Base-by-base conservation (phyloP, 2,797 vertebrate species). In the Betta splendens region DNA sequence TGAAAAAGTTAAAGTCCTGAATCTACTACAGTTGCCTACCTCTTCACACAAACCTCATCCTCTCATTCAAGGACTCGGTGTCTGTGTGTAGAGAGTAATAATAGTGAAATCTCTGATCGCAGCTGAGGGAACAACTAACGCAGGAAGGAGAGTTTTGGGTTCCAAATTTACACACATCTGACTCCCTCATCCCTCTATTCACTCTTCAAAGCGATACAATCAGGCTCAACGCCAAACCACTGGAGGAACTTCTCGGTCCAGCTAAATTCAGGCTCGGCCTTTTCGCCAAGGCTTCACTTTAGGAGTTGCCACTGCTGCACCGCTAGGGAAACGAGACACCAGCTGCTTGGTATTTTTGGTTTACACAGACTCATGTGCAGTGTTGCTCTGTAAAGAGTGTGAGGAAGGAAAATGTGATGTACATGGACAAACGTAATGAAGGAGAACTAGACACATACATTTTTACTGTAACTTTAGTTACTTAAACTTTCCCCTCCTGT, bases 181-280 rank as follows among this genome's bases (percentile, higher is more conserved):
- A 37, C 32, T 12, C 18, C 47, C 55, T 10, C 9, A 8, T 43
- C 44, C 22, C 21, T 49, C 54, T 26, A 26, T 55, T 74, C 45
- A 60, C 66, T 49, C 42, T 63, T 56, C 18, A 29, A 33, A 75
- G 56, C 57, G 73, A 72, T 60, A 88, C 83, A 81, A 77, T 83
- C 66, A 72, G 29, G 21, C 49, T 74, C 72, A 85, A 85, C 77
- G 75, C 50, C 73, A 59, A 37, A 6, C 53, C 25, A 11, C 60
- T 64, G 72, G 56, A 60, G 66, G 62, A 49, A 64, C 75, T 43
- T 59, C 65, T 72, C 59, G 37, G 64, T 62, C 58, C 53, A 29
- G 79, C 84, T 90, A 85, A 87, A 87, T 86, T 82, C 81, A 83
- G 83, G 80, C 55, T 48, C 75, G 87, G 80, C 84, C 81, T 89